A percentile compares a stretch with the other conserved stretches of the same genome.
These are phyloP conservation scores for Glaucomys volans DNA, from an alignment of 2,113 vertebrate genomes.

Conservation along the genomic window DNA sequence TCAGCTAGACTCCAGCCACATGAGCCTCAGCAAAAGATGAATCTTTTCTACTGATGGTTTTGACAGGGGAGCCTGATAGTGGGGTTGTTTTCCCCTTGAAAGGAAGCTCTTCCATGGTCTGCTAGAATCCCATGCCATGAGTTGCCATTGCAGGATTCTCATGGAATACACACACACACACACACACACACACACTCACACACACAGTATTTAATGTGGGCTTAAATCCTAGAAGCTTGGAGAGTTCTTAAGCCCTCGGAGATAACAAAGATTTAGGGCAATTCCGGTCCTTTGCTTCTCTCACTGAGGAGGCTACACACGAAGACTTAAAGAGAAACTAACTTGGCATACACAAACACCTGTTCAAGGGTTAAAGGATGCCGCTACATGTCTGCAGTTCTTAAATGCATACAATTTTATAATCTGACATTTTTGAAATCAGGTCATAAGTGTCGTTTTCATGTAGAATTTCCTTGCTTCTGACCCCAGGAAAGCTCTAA, in stretches of 20 bases:
- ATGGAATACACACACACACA: too few species aligned
- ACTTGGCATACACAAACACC: neutral
- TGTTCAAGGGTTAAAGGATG: neutral
- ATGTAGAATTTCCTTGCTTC: neutral
- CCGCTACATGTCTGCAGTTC: neutral
- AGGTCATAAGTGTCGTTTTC: neutral
- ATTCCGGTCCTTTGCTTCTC: neutral
- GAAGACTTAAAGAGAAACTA: neutral
- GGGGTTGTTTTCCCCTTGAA: neutral
- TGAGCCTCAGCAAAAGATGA: neutral
- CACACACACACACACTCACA: too few species aligned
- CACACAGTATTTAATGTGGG: neutral
- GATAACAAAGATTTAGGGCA: neutral
- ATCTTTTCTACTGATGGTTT: neutral
- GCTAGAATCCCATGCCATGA: neutral
- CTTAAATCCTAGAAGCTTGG: neutral
- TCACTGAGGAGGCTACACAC: neutral
- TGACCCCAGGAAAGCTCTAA: neutral
- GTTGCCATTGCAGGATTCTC: neutral
- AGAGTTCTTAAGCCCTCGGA: neutral
- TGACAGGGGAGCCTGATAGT: neutral
- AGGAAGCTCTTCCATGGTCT: neutral
- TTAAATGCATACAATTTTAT: neutral
- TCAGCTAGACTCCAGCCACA: neutral
- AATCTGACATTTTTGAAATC: neutral